These are phyloP conservation scores for Periplaneta americana DNA, from an alignment of 1,140 invertebrate species.

Conservation along the genomic window DNA sequence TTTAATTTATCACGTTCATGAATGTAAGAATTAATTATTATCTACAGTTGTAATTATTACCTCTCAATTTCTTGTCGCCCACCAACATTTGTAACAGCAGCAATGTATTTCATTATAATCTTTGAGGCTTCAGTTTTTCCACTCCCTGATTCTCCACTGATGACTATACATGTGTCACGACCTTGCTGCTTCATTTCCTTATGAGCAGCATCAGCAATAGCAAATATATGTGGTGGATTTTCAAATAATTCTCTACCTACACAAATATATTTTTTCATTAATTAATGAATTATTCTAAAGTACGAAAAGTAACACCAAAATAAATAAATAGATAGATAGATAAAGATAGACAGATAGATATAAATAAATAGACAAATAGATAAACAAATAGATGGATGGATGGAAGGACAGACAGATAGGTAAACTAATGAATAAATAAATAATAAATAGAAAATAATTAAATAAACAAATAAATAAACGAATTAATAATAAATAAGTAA, in stretches of 20 bases:
- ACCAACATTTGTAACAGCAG: constrained; percentile 89
- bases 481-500: too few species aligned
- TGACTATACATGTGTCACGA: constrained; percentile 92
- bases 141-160: constrained; percentile 92
- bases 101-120: constrained; percentile 99
- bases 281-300: constrained; percentile 1
- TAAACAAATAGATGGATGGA: background rate
- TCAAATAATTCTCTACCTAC: constrained; percentile 84
- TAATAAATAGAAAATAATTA: too few species aligned
- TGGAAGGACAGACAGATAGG: too few species aligned
- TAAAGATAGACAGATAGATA: too few species aligned
- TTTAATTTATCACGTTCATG: too few species aligned
- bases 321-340: too few species aligned
- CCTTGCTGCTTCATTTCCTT: constrained; percentile 83
- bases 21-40: background rate
- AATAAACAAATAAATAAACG: too few species aligned
- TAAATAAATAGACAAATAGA: too few species aligned
- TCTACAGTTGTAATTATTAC: constrained; percentile 39
- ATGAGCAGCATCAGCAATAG: constrained; percentile 91
- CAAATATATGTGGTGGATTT: constrained; percentile 91
- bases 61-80: constrained; percentile 93
- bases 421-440: too few species aligned
- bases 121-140: constrained; percentile 98
- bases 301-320: background rate
- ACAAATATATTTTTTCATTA: background rate